These are phyloP conservation scores for Micronycteris hirsuta DNA, from an alignment of 2,113 vertebrate species.

Conservation along the genomic window DNA sequence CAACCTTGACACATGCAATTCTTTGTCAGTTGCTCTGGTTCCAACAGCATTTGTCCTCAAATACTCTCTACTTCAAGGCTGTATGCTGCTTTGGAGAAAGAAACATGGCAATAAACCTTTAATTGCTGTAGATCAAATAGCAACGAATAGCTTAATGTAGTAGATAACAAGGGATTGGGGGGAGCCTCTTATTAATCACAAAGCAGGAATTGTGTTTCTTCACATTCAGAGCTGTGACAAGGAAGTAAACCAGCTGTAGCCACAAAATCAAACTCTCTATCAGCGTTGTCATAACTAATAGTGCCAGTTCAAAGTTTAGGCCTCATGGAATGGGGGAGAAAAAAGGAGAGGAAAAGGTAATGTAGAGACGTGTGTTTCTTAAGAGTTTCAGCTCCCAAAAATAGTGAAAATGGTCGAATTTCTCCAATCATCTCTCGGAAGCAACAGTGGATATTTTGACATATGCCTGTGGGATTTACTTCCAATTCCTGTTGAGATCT, in stretches of 20 bases:
- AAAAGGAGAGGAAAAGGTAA: neutral
- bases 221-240: slow-evolving; percentile 3
- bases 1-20: neutral
- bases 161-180: slow-evolving; percentile 40
- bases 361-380: neutral
- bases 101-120: slow-evolving; percentile 64
- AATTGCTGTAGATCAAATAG: slow-evolving; percentile 57
- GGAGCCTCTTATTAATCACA: slow-evolving; percentile 31
- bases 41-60: neutral
- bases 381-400: neutral
- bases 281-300: neutral
- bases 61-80: slow-evolving; percentile 22
- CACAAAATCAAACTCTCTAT: neutral
- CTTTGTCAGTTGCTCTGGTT: slow-evolving; percentile 25
- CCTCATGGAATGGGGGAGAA: neutral
- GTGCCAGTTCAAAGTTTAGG: slow-evolving; percentile 33
- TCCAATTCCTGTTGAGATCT: neutral
- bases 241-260: neutral
- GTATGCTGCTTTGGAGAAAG: slow-evolving; percentile 5
- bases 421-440: neutral
- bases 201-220: slow-evolving; percentile 46
- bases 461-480: neutral
- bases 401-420: neutral
- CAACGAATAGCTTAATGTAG: neutral
- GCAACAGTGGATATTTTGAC: neutral